A percentile compares a stretch with the other conserved stretches of the same genome.
These are phyloP conservation scores for Acronicta leporina DNA, from an alignment of 2,888 invertebrate species.

Conservation along the genomic window DNA sequence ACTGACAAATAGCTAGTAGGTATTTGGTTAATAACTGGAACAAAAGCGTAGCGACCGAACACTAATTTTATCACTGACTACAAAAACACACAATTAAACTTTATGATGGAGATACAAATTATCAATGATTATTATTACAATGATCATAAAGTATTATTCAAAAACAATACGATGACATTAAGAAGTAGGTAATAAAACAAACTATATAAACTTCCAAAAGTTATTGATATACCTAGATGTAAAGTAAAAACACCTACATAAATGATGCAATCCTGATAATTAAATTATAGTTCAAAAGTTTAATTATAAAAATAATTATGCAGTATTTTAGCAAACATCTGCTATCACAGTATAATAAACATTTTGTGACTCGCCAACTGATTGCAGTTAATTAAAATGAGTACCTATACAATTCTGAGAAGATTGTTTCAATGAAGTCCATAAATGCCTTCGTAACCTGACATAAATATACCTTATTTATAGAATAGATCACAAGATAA, in stretches of 20 bases:
- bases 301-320: constrained; percentile 1
- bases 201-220: too few species aligned
- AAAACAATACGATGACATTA: not conserved
- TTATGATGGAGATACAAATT: constrained; percentile 1
- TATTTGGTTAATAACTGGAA: constrained; percentile 2
- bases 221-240: too few species aligned
- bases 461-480: constrained; percentile 9
- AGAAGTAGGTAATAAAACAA: not conserved
- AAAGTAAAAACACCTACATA: too few species aligned
- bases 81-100: not conserved
- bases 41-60: constrained; percentile 2
- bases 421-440: constrained; percentile 4
- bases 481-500: constrained; percentile 24
- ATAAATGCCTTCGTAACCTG: not conserved
- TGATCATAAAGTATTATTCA: not conserved
- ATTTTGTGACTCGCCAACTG: constrained; percentile 1
- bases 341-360: not conserved
- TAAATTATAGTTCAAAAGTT: too few species aligned
- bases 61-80: constrained; percentile 3
- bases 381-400: not conserved
- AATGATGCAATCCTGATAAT: not conserved
- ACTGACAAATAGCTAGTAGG: not conserved
- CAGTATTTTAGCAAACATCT: not conserved
- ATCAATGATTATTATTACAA: not conserved
- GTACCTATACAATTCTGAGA: constrained; percentile 4